A percentile compares a stretch with the other conserved stretches of the same genome.
phyloP scores from a whole-genome alignment of 1,140 invertebrate species.

The Ectropis grisescens region DNA sequence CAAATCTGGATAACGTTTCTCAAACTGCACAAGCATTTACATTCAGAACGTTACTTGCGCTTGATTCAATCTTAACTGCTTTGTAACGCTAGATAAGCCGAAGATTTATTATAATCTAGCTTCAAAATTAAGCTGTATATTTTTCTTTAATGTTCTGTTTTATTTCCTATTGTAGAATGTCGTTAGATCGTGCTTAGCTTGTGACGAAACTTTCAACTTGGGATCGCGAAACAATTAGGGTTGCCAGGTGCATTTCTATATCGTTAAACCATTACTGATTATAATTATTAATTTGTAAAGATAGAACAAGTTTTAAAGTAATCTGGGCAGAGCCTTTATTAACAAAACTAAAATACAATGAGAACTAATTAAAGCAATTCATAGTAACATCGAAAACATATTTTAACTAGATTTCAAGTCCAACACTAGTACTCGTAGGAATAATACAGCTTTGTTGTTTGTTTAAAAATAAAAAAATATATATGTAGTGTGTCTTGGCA shows the following conservation, averaged over 20 bases:
- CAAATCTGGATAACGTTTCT: too few species aligned
- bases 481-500: too few species aligned
- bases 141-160: constrained; percentile 10
- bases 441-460: too few species aligned
- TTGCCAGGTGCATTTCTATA: too few species aligned
- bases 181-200: constrained; percentile 13
- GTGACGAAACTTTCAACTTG: constrained; percentile 14
- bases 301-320: too few species aligned
- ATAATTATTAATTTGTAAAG: not conserved
- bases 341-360: too few species aligned
- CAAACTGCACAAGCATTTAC: too few species aligned
- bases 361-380: not conserved
- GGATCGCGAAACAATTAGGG: constrained; percentile 32
- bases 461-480: too few species aligned
- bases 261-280: not conserved
- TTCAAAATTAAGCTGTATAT: constrained; percentile 1
- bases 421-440: too few species aligned
- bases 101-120: too few species aligned
- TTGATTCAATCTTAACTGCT: not conserved
- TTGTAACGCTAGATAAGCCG: not conserved
- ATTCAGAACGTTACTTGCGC: too few species aligned
- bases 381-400: not conserved
- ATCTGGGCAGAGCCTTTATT: too few species aligned
- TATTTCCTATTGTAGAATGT: constrained; percentile 10
- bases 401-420: not conserved